These are phyloP conservation scores for Nomia melanderi DNA, from an alignment of 1,140 invertebrate species.

Conservation along the genomic window DNA sequence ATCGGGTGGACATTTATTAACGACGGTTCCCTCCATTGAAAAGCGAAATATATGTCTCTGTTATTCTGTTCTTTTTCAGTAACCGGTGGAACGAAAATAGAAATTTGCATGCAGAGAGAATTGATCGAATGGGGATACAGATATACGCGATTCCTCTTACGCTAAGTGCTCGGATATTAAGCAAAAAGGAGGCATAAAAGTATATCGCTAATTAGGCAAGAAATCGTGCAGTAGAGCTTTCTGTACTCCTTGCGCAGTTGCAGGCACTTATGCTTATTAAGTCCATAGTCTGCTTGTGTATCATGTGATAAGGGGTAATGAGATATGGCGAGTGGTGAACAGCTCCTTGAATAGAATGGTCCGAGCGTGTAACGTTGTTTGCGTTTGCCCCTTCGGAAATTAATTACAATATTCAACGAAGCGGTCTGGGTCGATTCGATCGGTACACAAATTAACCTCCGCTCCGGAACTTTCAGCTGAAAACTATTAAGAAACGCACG, in stretches of 20 bases:
- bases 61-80: too few species aligned
- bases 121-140: neutral
- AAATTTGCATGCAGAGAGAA: too few species aligned
- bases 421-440: neutral
- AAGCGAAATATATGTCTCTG: too few species aligned
- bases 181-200: neutral
- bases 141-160: neutral
- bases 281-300: conserved; percentile 48
- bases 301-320: conserved; percentile 44
- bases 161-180: neutral
- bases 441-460: conserved; percentile 11
- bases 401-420: conserved; percentile 27
- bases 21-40: too few species aligned
- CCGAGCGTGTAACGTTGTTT: conserved; percentile 18
- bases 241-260: neutral
- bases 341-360: conserved; percentile 48
- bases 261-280: conserved; percentile 59
- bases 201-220: conserved; percentile 24
- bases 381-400: conserved; percentile 28
- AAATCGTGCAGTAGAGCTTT: conserved; percentile 1
- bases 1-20: too few species aligned
- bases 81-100: too few species aligned
- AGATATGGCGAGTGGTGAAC: conserved; percentile 33
- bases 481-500: neutral
- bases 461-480: neutral